A percentile compares a stretch with the other conserved stretches of the same genome.
Evolutionary conservation across 2,888 invertebrate genomes (phyloP).

Genomic region (Drosophila antonietae): DNA sequence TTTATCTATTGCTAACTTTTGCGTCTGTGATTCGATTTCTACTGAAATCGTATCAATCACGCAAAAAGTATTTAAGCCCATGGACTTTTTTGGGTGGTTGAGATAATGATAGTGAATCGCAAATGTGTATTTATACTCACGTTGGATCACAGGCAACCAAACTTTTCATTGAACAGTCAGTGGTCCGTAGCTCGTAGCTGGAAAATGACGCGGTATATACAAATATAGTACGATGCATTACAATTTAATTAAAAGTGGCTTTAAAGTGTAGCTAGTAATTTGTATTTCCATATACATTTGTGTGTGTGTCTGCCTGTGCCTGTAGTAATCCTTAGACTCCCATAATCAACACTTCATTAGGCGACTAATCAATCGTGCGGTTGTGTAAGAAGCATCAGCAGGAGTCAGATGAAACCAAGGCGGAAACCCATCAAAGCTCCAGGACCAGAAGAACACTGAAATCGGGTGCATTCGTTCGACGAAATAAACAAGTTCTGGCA

Average conservation of each 20-base stretch:
- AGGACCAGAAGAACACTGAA: conserved; percentile 34
- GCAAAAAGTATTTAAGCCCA: conserved; percentile 13
- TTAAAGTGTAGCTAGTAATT: conserved; percentile 34
- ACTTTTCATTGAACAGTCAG: conserved; percentile 71
- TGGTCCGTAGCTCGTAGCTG: conserved; percentile 49
- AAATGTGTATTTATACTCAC: conserved; percentile 58
- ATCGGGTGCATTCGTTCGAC: conserved; percentile 52
- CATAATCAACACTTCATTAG: conserved; percentile 81
- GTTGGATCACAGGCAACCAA: conserved; percentile 63
- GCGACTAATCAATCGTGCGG: conserved; percentile 82
- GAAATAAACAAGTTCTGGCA: conserved; percentile 41
- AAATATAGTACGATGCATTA: conserved; percentile 18
- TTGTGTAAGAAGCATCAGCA: conserved; percentile 47
- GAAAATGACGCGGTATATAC: conserved; percentile 24
- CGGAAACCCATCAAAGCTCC: conserved; percentile 29
- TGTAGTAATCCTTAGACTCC: conserved; percentile 64
- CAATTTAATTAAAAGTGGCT: conserved; percentile 34
- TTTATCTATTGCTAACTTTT: conserved; percentile 23
- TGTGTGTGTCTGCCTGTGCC: not conserved
- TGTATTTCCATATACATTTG: not conserved
- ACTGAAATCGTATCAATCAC: conserved; percentile 10
- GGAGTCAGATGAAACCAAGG: conserved; percentile 10
- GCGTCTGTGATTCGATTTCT: conserved; percentile 32
- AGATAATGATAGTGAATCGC: conserved; percentile 45
- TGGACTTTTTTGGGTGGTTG: conserved; percentile 21